Conservation (phyloP, 2,113 vertebrate species). For the Haemorhous mexicanus region DNA sequence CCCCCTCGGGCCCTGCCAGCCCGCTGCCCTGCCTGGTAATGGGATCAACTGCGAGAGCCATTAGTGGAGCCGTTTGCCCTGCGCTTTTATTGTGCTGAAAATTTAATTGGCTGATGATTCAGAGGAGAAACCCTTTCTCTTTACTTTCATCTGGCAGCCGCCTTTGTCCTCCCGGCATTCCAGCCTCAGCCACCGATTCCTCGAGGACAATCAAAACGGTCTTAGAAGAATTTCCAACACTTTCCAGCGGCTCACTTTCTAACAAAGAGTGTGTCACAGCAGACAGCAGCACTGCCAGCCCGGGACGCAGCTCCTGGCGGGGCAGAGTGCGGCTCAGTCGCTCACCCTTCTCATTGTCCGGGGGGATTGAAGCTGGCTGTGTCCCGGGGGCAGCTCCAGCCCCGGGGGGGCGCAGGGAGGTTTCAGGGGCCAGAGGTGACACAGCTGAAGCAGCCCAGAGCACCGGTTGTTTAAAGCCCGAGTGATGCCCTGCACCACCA, state of each 20-base stretch:
- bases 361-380: background rate
- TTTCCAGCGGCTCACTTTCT: background rate
- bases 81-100: background rate
- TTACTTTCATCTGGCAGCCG: background rate
- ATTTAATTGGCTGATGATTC: slow-evolving; percentile 24
- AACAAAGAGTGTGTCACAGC: background rate
- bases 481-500: rapidly evolving
- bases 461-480: background rate
- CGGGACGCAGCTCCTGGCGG: background rate
- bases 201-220: background rate
- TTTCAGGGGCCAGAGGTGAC: background rate
- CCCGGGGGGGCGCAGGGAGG: too few relatives aligned
- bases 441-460: background rate
- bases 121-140: slow-evolving; percentile 9
- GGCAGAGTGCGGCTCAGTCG: background rate
- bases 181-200: background rate
- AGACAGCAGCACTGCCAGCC: background rate
- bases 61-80: slow-evolving; percentile 34
- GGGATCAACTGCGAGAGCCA: background rate
- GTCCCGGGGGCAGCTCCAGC: background rate
- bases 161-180: background rate
- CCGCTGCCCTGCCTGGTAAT: background rate
- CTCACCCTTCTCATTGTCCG: background rate
- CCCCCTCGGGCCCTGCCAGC: slow-evolving; percentile 13
- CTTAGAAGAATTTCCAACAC: slow-evolving; percentile 1